Percentiles rank a stretch among this genome's conserved stretches.
Evolutionary conservation across 2,797 vertebrate genomes (phyloP).

Genomic region (Propithecus perrieri): DNA sequence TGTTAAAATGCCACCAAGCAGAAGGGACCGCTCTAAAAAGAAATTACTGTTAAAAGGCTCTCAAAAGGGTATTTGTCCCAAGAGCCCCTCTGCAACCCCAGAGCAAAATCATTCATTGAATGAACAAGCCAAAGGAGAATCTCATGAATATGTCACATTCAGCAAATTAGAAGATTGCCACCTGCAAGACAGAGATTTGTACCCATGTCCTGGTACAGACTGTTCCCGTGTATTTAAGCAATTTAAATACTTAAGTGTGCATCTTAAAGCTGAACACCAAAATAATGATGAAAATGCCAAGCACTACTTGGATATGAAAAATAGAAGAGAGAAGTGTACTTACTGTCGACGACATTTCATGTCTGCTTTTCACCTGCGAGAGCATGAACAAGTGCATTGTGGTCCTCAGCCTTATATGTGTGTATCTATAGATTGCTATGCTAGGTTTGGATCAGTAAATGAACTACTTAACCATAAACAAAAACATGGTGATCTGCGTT

Average conservation of each 20-base stretch:
- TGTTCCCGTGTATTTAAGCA: constrained; percentile 95
- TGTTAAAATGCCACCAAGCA: constrained; percentile 88
- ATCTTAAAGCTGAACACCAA: constrained; percentile 95
- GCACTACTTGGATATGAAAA: constrained; percentile 95
- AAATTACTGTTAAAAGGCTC: constrained; percentile 86
- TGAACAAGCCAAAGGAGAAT: constrained; percentile 76
- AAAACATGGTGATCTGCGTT: constrained; percentile 93
- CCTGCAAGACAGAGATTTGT: constrained; percentile 95
- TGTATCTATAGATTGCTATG: constrained; percentile 92
- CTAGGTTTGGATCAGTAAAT: constrained; percentile 91
- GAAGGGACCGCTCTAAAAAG: constrained; percentile 86
- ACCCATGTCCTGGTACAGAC: constrained; percentile 94
- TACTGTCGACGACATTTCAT: constrained; percentile 96
- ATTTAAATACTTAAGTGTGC: constrained; percentile 97
- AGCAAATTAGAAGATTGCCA: constrained; percentile 93
- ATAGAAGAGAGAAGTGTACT: constrained; percentile 95
- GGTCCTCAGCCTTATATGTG: constrained; percentile 94
- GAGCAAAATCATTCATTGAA: constrained; percentile 75
- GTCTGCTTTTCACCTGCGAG: constrained; percentile 93
- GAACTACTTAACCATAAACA: constrained; percentile 97
- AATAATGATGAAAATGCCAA: constrained; percentile 95
- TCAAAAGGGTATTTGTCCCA: constrained; percentile 77
- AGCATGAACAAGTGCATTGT: constrained; percentile 92
- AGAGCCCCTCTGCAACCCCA: constrained; percentile 70
- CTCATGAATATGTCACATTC: constrained; percentile 91